Evolutionary conservation across 2,797 vertebrate genomes (phyloP).

Genomic region (Clarias laeviceps): DNA sequence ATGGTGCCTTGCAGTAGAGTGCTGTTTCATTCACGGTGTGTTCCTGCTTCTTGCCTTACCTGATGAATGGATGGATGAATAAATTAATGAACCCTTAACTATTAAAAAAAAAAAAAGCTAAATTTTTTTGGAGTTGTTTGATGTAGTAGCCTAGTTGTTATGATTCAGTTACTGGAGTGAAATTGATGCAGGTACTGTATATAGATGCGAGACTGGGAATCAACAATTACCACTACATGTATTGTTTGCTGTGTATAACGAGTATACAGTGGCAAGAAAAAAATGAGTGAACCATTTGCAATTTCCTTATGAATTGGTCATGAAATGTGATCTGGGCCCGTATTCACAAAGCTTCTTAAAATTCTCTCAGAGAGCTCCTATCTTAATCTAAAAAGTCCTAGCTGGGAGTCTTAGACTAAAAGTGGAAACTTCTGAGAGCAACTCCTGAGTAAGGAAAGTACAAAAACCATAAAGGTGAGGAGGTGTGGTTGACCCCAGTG

Average conservation of each 20-base stretch:
- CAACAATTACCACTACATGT: not conserved
- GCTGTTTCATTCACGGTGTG: not conserved
- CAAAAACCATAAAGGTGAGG: no score
- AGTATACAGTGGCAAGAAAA: no score
- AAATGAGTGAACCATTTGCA: no score
- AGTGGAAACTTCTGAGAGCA: no score
- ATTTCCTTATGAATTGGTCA: no score
- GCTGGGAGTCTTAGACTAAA: no score
- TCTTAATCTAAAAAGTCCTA: no score
- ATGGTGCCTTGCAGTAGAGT: not conserved
- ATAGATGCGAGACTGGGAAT: not conserved
- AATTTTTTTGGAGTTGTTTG: not conserved
- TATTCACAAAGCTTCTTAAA: no score
- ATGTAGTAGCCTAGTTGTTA: not conserved
- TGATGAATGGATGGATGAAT: not conserved
- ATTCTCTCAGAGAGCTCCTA: no score
- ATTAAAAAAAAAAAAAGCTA: not conserved
- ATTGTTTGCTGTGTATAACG: not conserved
- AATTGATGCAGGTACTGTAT: not conserved
- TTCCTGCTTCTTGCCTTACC: not conserved
- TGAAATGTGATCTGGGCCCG: no score
- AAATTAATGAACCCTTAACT: not conserved
- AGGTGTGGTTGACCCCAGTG: no score
- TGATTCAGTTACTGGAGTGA: not conserved
- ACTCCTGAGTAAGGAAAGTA: no score